These are phyloP conservation scores for Stenchaetothrips biformis DNA, from an alignment of 2,888 invertebrate genomes.

Conservation along the genomic window DNA sequence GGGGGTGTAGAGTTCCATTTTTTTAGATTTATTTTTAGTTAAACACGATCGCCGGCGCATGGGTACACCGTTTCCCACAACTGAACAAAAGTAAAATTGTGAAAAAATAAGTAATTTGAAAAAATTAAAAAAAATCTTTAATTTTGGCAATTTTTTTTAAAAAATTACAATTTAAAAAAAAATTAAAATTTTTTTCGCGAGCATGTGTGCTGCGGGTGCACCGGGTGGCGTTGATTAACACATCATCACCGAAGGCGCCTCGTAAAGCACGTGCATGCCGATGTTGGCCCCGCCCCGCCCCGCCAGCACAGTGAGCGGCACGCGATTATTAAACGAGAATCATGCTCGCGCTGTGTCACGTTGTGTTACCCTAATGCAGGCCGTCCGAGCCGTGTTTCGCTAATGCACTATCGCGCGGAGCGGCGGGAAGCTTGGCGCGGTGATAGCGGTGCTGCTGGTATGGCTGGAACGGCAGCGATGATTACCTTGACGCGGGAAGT, in stretches of 20 bases:
- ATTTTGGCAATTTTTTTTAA: no score
- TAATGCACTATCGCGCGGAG: background rate
- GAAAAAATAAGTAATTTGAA: no score
- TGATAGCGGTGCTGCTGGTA: background rate
- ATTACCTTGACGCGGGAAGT: no score
- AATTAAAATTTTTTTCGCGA: no score
- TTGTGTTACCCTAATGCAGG: constrained; percentile 5
- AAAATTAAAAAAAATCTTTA: no score
- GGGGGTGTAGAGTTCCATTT: no score
- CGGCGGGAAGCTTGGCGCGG: background rate
- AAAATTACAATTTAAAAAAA: no score
- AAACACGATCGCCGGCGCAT: no score
- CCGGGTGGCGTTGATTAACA: background rate
- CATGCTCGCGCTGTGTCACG: constrained; percentile 1
- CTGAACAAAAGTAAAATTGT: no score
- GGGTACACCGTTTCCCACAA: no score
- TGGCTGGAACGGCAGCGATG: no score
- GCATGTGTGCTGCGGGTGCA: background rate
- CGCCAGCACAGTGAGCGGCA: background rate
- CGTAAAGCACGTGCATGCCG: background rate
- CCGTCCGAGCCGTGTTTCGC: background rate
- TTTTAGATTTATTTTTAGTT: no score
- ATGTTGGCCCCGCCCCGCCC: background rate
- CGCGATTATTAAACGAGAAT: constrained; percentile 17
- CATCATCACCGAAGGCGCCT: background rate